Conservation (phyloP, 2,888 invertebrate species). For the Hydrotaea diabolus region DNA sequence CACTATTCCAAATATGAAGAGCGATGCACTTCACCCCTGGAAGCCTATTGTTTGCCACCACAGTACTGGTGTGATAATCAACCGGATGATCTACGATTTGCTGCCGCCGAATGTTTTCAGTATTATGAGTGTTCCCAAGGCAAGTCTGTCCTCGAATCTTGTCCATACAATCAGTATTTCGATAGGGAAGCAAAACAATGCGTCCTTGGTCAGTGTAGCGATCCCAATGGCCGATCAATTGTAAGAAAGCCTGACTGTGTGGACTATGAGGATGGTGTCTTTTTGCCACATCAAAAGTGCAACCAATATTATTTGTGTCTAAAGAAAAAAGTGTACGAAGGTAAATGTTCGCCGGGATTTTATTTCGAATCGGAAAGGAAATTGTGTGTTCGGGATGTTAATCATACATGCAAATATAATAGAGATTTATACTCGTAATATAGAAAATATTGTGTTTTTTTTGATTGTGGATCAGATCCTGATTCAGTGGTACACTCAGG, state of each 20-base stretch:
- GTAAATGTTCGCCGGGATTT: conserved; percentile 46
- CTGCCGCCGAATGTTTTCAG: conserved; percentile 57
- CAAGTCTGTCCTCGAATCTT: conserved; percentile 37
- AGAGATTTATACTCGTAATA: too few relatives aligned
- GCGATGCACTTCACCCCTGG: conserved; percentile 61
- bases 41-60: conserved; percentile 66
- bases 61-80: conserved; percentile 63
- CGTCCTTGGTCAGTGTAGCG: conserved; percentile 21
- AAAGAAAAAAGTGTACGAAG: conserved; percentile 15
- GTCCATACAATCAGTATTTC: conserved; percentile 59
- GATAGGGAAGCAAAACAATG: conserved; percentile 36
- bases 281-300: conserved; percentile 52
- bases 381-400: conserved; percentile 32
- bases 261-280: conserved; percentile 31
- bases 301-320: conserved; percentile 60
- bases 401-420: too few relatives aligned
- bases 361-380: conserved; percentile 28
- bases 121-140: conserved; percentile 62
- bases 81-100: conserved; percentile 54
- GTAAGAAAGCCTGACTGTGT: conserved; percentile 41
- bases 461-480: too few relatives aligned
- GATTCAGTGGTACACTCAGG: too few relatives aligned
- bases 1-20: conserved; percentile 68
- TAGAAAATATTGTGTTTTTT: too few relatives aligned
- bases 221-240: background rate